A percentile compares a stretch with the other conserved stretches of the same genome.
These are phyloP conservation scores for Entomyzon cyanotis DNA, from an alignment of 2,113 vertebrate genomes.

Conservation along the genomic window DNA sequence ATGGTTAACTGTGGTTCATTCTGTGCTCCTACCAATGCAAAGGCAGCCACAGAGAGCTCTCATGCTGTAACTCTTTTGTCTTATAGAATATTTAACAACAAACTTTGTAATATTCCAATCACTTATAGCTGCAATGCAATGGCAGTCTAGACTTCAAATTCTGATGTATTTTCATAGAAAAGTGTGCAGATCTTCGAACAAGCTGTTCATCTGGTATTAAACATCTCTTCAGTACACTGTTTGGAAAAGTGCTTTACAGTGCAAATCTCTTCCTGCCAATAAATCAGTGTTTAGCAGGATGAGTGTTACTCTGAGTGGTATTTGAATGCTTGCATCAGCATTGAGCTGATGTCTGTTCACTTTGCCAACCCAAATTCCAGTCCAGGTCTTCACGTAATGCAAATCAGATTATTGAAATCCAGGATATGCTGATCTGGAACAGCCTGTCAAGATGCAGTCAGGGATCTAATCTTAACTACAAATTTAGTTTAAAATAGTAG, in stretches of 20 bases:
- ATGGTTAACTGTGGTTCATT: background rate
- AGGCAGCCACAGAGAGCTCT: background rate
- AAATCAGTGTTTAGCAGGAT: background rate
- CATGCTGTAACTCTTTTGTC: fast-evolving
- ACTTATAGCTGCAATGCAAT: background rate
- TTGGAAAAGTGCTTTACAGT: background rate
- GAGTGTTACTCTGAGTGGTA: background rate
- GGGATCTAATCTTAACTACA: slow-evolving; percentile 5
- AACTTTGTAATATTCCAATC: background rate
- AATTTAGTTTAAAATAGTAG: slow-evolving; percentile 45
- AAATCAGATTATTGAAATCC: slow-evolving; percentile 63
- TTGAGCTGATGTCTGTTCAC: background rate
- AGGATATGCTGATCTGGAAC: slow-evolving; percentile 32
- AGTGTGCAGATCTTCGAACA: background rate
- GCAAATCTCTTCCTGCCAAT: background rate
- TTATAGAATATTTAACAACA: background rate
- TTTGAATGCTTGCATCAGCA: background rate
- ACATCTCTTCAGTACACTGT: background rate
- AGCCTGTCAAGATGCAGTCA: slow-evolving; percentile 16
- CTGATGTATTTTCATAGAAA: background rate
- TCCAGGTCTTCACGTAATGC: slow-evolving; percentile 14
- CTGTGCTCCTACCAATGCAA: background rate
- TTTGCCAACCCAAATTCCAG: slow-evolving; percentile 13
- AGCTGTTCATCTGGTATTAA: background rate
- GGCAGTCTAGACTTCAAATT: background rate